Percentiles rank a stretch among this genome's conserved stretches.
Conservation (phyloP, 2,888 invertebrate genomes). For the Sclerodermus sp. region DNA sequence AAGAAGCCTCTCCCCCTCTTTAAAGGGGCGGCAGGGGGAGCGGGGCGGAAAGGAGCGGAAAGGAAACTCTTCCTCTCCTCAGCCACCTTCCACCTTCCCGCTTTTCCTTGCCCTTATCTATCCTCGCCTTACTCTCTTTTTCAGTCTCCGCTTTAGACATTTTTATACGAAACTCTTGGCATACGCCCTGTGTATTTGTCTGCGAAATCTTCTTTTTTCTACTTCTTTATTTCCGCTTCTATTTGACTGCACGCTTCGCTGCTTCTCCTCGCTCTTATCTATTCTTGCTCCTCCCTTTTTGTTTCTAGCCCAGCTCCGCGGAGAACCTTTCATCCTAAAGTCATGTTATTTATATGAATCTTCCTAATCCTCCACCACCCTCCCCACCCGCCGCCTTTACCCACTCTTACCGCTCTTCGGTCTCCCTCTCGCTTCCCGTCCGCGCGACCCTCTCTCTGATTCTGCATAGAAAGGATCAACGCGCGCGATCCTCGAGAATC, state of each 20-base stretch:
- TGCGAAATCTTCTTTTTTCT: conserved; percentile 10
- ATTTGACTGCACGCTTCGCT: neutral
- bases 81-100: conserved; percentile 2
- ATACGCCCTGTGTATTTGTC: conserved; percentile 3
- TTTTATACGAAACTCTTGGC: neutral
- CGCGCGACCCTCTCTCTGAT: too few species aligned
- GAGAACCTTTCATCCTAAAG: too few species aligned
- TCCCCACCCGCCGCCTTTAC: too few species aligned
- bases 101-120: conserved; percentile 12
- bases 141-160: neutral
- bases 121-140: conserved; percentile 4
- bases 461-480: too few species aligned
- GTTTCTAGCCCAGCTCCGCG: too few species aligned
- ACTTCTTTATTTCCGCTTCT: neutral
- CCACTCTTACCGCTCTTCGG: too few species aligned
- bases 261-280: conserved; percentile 16
- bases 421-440: too few species aligned
- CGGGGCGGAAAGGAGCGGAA: too few species aligned
- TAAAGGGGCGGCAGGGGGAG: neutral
- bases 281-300: neutral
- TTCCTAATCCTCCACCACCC: too few species aligned
- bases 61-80: conserved; percentile 13
- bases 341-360: too few species aligned
- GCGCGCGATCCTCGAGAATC: too few species aligned
- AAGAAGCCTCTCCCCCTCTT: conserved; percentile 5